Conservation (phyloP, 2,113 vertebrate species). For the Sinocyclocheilus grahami region DNA sequence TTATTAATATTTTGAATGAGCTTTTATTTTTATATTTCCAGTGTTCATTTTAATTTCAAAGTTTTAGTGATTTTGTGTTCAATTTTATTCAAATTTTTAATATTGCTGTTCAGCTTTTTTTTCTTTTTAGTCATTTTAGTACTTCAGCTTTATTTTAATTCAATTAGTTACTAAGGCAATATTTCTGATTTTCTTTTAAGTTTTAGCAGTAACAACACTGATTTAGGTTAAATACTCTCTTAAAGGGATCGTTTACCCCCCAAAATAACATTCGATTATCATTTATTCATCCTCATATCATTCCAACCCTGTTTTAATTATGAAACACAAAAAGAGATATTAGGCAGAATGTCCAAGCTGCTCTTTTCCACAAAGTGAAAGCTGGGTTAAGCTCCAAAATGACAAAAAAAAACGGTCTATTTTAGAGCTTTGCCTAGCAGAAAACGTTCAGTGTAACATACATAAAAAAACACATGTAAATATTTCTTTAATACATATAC, state of each 20-base stretch:
- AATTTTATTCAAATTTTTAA: background rate
- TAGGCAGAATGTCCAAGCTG: background rate
- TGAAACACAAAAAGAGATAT: background rate
- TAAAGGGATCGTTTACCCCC: background rate
- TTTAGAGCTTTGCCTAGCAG: background rate
- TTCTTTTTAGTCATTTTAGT: background rate
- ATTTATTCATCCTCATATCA: background rate
- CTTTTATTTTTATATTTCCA: background rate
- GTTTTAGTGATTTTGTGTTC: background rate
- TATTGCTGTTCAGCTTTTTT: background rate
- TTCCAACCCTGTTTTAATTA: background rate
- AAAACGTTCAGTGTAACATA: background rate
- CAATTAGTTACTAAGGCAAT: background rate
- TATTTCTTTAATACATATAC: background rate
- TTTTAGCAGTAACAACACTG: background rate
- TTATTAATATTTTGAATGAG: background rate
- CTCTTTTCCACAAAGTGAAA: background rate
- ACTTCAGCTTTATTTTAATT: background rate
- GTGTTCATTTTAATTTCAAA: background rate
- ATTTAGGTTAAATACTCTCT: background rate
- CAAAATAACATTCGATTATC: background rate
- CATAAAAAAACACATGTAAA: background rate
- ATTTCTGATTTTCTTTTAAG: background rate
- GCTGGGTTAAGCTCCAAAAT: background rate
- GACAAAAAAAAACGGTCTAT: background rate